A percentile compares a stretch with the other conserved stretches of the same genome.
Evolutionary conservation across 2,888 invertebrate species (phyloP).

Genomic region (Macrosiphum euphorbiae): DNA sequence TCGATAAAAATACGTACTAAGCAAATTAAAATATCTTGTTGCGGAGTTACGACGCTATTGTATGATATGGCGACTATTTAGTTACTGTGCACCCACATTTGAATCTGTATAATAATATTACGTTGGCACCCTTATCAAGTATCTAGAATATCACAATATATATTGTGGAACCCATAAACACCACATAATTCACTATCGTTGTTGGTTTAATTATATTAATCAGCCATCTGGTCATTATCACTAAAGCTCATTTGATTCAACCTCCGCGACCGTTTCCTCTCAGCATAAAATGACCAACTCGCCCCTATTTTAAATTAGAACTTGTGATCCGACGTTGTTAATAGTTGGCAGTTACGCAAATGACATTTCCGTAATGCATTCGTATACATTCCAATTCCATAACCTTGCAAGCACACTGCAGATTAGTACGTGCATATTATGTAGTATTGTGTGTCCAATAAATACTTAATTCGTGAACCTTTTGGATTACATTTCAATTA

Average conservation of each 20-base stretch:
- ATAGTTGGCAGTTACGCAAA: constrained; percentile 19
- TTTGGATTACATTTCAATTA: constrained; percentile 8
- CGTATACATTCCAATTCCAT: not conserved
- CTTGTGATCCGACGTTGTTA: not conserved
- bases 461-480: not conserved
- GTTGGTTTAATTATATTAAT: constrained; percentile 18
- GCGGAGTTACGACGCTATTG: not conserved
- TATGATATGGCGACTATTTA: not conserved
- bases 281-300: not conserved
- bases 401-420: not conserved
- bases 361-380: constrained; percentile 8
- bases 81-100: not conserved
- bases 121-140: not conserved
- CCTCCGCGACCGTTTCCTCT: not conserved
- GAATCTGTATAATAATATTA: not conserved
- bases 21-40: not conserved
- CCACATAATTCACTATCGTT: not conserved
- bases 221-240: not conserved
- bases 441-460: not conserved
- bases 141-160: not conserved
- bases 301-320: constrained; percentile 12
- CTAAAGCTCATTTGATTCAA: not conserved
- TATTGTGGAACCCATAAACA: not conserved
- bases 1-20: not conserved
- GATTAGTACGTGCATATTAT: not conserved